Evolutionary conservation across 2,888 invertebrate species (phyloP).

Genomic region (Eristalis tenax): DNA sequence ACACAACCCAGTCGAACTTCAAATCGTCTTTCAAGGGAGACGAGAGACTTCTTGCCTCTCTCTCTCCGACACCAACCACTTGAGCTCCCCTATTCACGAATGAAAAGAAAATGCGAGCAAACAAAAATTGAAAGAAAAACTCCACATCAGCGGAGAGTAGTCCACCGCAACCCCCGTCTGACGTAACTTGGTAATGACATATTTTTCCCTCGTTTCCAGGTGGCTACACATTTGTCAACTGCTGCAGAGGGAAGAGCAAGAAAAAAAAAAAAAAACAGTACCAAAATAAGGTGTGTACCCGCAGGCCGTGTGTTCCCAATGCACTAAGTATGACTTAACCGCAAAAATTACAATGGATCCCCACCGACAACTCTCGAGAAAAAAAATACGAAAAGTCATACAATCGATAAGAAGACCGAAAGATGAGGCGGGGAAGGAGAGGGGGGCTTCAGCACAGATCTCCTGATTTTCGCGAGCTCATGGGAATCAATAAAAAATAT

Average conservation of each 20-base stretch:
- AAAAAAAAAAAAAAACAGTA: background rate
- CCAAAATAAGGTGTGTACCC: conserved; percentile 37
- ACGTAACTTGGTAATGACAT: conserved; percentile 63
- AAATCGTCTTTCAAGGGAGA: background rate
- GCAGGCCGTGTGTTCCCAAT: background rate
- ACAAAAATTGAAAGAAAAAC: background rate
- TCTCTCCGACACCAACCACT: background rate
- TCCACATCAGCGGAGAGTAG: background rate
- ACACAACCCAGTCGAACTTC: background rate
- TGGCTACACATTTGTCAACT: conserved; percentile 26
- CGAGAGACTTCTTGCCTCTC: background rate
- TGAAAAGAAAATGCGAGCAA: background rate
- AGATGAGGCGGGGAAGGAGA: background rate
- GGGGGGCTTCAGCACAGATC: conserved; percentile 11
- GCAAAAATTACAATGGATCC: background rate
- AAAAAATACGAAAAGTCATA: background rate
- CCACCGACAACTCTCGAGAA: no score
- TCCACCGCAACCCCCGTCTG: background rate
- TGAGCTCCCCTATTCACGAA: background rate
- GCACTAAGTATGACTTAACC: conserved; percentile 9
- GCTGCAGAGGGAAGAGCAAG: background rate
- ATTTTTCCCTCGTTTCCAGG: conserved; percentile 36
- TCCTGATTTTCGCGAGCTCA: conserved; percentile 29
- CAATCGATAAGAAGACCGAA: conserved; percentile 34
- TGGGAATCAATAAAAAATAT: conserved; percentile 44